Evolutionary conservation across 2,888 invertebrate genomes (phyloP).

Genomic region (Drosophila pseudotakahashii): DNA sequence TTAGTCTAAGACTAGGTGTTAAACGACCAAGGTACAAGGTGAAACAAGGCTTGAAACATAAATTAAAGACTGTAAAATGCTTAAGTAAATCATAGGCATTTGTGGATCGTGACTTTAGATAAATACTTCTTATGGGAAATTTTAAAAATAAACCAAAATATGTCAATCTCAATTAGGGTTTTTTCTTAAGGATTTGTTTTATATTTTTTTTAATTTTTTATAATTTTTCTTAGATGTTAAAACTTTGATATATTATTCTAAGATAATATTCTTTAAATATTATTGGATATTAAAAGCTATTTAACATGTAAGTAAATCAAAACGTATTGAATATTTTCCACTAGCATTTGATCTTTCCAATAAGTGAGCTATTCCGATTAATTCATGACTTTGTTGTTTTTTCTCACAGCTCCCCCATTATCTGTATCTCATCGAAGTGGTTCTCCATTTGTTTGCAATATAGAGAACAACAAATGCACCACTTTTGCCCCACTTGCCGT

Average conservation of each 20-base stretch:
- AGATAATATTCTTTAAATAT: no score
- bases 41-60: neutral
- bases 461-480: conserved; percentile 11
- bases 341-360: neutral
- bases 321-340: neutral
- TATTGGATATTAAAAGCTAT: no score
- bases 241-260: no score
- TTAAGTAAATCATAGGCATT: neutral
- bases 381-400: conserved; percentile 3
- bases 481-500: conserved; percentile 17
- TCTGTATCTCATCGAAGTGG: conserved; percentile 24
- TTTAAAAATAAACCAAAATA: no score
- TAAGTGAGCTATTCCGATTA: neutral
- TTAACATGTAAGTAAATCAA: neutral
- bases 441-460: conserved; percentile 22
- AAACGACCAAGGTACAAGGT: neutral
- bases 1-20: conserved; percentile 1
- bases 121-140: no score
- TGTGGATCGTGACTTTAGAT: no score
- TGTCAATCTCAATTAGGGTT: no score
- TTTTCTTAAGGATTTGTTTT: no score
- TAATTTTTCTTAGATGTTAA: no score
- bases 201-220: no score
- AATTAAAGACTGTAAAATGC: neutral
- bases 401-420: conserved; percentile 15